These are phyloP conservation scores for Trematomus loennbergii DNA, from an alignment of 2,113 vertebrate species.

Conservation along the genomic window DNA sequence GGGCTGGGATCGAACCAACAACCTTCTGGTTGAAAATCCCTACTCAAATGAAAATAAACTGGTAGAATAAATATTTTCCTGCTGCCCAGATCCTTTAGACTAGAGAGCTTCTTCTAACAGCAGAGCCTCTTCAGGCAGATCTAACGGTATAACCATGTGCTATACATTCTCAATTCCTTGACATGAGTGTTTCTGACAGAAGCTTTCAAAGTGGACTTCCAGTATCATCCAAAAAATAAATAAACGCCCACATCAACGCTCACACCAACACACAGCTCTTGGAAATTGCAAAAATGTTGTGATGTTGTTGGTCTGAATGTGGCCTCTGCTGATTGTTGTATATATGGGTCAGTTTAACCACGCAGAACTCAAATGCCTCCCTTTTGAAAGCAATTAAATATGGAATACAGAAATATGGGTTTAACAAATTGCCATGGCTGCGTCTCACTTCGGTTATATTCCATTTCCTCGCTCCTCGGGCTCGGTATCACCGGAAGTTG, in stretches of 20 bases:
- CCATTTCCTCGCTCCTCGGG: too few relatives aligned
- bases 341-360: slow-evolving; percentile 27
- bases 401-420: slow-evolving; percentile 9
- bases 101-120: slow-evolving; percentile 16
- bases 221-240: slow-evolving; percentile 19
- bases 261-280: slow-evolving; percentile 12
- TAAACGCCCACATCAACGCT: slow-evolving; percentile 10
- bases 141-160: slow-evolving; percentile 2
- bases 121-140: slow-evolving; percentile 7
- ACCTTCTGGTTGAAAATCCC: neutral
- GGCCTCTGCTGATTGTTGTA: slow-evolving; percentile 28
- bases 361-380: slow-evolving; percentile 20
- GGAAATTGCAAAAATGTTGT: slow-evolving; percentile 15
- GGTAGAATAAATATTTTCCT: neutral
- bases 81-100: slow-evolving; percentile 2
- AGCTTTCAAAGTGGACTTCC: slow-evolving; percentile 24
- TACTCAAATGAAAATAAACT: neutral
- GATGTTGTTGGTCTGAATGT: slow-evolving; percentile 16
- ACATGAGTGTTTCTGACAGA: slow-evolving; percentile 9
- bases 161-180: neutral
- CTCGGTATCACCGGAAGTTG: too few relatives aligned
- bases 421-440: slow-evolving; percentile 26
- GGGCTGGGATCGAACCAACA: too few relatives aligned
- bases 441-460: too few relatives aligned
- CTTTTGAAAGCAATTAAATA: neutral